Base-by-base conservation (phyloP, 2,797 vertebrate genomes). In the Epinephelus malabaricus region DNA sequence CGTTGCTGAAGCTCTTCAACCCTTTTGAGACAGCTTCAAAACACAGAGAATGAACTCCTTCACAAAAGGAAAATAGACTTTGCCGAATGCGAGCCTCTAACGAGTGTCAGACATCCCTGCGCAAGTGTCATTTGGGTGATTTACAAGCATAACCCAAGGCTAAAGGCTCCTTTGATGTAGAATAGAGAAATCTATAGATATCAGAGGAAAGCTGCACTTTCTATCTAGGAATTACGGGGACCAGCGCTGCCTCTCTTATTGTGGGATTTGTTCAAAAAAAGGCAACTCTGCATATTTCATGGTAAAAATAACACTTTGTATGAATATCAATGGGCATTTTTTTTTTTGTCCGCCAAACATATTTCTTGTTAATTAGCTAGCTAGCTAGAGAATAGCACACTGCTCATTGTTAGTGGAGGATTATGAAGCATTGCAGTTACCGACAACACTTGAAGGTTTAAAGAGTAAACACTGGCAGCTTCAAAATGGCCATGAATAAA, bases 61-160 rank as follows among this genome's bases (percentile, higher is more conserved):
- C 59, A 79, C 60, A 83, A 86, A 86, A 90, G 87, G 84, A 86
- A 88, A 86, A 92, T 47, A 88, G 88, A 91, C 70, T 87, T 85
- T 78, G 79, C 65, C 3, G 60, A 74, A 70, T 62, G 18, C 13
- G 54, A 67, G 82, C 76, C 69, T 86, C 61, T 84, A 87, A 92
- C 65, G 74, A 76, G 80, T 89, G 88, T 89, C 85, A 91, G 85
- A 88, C 85, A 82, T 90, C 73, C 69, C 69, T 25, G 66, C 78
- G 63, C 78, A 69, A 85, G 78, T 92, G 90, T 91, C 94, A 93
- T 88, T 88, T 85, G 69, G 83, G 73, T 91, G 90, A 94, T 93
- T 94, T 90, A 87, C 87, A 90, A 90, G 86, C 79, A 82, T 83
- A 91, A 92, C 90, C 86, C 83, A 72, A 69, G 76, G 83, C 89